Evolutionary conservation across 2,797 vertebrate species (phyloP).

Genomic region (Gallinago nigripennis): DNA sequence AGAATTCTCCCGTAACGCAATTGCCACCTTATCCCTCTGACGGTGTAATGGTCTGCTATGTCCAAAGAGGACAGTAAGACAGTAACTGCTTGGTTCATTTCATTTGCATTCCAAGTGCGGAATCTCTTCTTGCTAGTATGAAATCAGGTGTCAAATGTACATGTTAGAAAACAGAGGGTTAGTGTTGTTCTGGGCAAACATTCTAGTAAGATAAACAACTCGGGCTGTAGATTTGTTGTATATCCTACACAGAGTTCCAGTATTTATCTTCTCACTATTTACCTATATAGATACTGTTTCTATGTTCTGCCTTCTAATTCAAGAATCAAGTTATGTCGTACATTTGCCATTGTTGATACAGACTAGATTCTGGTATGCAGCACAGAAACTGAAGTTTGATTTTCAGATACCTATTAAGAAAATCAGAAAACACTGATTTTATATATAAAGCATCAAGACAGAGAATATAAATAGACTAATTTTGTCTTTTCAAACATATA

Average conservation of each 20-base stretch:
- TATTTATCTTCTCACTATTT: neutral
- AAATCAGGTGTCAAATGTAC: neutral
- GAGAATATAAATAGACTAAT: neutral
- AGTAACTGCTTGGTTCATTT: neutral
- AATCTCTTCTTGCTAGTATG: neutral
- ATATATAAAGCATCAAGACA: neutral
- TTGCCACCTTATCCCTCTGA: neutral
- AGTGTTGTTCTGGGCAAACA: neutral
- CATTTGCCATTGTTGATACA: neutral
- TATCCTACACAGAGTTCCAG: neutral
- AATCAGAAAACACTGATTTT: neutral
- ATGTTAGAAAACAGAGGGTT: neutral
- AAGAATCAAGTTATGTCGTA: neutral
- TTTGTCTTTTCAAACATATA: neutral
- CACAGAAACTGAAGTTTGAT: neutral
- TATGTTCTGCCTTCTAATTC: neutral
- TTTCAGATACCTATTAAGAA: neutral
- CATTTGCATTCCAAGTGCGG: neutral
- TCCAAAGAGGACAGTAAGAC: rapidly evolving
- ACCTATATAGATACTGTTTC: neutral
- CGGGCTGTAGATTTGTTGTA: neutral
- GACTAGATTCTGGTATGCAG: neutral
- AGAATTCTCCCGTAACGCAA: neutral
- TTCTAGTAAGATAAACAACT: neutral
- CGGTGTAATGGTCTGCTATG: rapidly evolving